phyloP scores from a whole-genome alignment of 2,113 vertebrate genomes.

The Pygoscelis antarcticus region DNA sequence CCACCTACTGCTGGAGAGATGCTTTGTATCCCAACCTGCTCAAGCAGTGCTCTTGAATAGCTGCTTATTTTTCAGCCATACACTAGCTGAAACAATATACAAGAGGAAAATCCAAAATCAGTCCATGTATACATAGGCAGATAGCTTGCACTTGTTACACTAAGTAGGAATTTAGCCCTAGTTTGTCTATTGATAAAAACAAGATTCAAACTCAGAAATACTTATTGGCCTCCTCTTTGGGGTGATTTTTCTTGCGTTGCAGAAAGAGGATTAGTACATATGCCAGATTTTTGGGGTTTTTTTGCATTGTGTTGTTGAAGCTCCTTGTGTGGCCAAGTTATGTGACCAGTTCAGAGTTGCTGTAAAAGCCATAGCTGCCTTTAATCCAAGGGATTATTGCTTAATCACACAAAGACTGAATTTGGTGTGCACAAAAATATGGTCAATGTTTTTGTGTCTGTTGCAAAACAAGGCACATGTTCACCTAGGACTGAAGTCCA shows the following conservation, averaged over 20 bases:
- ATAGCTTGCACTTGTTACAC: not conserved
- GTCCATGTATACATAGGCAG: not conserved
- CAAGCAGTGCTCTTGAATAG: not conserved
- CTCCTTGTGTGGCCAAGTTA: not conserved
- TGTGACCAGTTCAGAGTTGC: not conserved
- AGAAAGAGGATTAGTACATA: not conserved
- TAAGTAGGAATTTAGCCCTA: not conserved
- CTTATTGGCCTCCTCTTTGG: not conserved
- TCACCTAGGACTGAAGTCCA: not conserved
- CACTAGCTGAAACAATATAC: not conserved
- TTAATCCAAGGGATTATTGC: not conserved
- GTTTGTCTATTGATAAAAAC: not conserved
- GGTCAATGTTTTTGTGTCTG: not conserved
- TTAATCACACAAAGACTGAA: not conserved
- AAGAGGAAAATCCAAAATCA: not conserved
- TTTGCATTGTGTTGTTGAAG: not conserved
- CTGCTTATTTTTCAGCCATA: not conserved
- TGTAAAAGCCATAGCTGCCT: not conserved
- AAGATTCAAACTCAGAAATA: not conserved
- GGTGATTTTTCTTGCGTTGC: not conserved
- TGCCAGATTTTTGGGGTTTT: not conserved
- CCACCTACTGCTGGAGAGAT: not conserved
- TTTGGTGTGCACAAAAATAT: not conserved
- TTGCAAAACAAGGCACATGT: conserved; percentile 4
- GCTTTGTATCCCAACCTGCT: not conserved